Conservation (phyloP, 1,140 invertebrate species). For the Aphidius ervi region DNA sequence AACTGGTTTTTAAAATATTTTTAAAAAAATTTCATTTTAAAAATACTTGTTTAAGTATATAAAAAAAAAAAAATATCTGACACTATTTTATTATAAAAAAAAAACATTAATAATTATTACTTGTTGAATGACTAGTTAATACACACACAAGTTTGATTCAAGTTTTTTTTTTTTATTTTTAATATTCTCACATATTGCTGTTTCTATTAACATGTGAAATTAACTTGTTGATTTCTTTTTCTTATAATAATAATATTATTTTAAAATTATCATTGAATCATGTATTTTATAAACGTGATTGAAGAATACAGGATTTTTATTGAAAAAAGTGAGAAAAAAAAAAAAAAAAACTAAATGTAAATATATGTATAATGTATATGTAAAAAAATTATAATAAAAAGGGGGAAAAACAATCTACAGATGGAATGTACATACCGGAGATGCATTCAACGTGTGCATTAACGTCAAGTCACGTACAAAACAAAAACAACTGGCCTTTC, state of each 20-base stretch:
- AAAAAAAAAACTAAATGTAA: background rate
- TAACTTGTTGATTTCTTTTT: background rate
- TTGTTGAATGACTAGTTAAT: too few species aligned
- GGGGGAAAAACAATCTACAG: slow-evolving; percentile 3
- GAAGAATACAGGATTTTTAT: background rate
- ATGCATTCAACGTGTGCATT: slow-evolving; percentile 15
- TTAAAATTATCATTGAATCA: slow-evolving; percentile 12
- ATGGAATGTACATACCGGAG: slow-evolving; percentile 14
- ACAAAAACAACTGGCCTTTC: background rate
- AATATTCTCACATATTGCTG: slow-evolving; percentile 3
- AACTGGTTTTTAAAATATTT: too few species aligned
- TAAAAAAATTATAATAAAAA: slow-evolving; percentile 5
- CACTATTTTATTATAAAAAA: too few species aligned
- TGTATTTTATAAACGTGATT: background rate
- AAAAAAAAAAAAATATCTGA: too few species aligned
- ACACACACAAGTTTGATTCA: too few species aligned
- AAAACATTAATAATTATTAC: too few species aligned
- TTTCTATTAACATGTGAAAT: slow-evolving; percentile 3
- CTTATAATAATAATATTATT: background rate
- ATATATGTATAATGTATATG: slow-evolving; percentile 29
- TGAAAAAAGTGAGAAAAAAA: slow-evolving; percentile 1
- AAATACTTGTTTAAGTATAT: too few species aligned
- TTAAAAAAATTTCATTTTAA: too few species aligned
- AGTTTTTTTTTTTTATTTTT: too few species aligned
- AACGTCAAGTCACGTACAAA: slow-evolving; percentile 7